A percentile compares a stretch with the other conserved stretches of the same genome.
Conservation (phyloP, 2,113 vertebrate genomes). For the Pteropus alecto region DNA sequence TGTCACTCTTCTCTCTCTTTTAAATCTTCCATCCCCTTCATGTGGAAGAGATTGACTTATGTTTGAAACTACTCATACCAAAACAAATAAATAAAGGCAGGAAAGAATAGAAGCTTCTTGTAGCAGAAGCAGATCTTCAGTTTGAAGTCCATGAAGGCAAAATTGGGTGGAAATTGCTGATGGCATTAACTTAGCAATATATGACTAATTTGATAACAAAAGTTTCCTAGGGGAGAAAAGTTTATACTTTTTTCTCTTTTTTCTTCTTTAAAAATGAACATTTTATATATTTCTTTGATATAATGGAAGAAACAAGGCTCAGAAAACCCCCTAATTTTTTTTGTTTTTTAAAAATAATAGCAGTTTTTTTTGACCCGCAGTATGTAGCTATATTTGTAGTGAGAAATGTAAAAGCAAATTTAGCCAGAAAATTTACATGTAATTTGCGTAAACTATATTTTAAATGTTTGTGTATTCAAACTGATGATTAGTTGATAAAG, state of each 20-base stretch:
- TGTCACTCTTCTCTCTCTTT: too few species aligned
- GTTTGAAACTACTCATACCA: background rate
- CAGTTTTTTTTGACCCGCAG: background rate
- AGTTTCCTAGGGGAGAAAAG: background rate
- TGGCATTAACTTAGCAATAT: background rate
- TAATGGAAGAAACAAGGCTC: background rate
- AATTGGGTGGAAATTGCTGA: background rate
- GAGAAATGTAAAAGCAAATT: background rate
- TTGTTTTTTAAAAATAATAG: background rate
- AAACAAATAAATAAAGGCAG: background rate
- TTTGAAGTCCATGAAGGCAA: background rate
- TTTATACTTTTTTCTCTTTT: background rate
- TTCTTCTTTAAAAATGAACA: background rate
- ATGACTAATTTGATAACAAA: background rate
- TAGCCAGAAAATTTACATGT: background rate
- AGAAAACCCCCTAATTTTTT: background rate
- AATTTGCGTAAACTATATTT: background rate
- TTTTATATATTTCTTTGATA: background rate
- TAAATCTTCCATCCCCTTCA: too few species aligned
- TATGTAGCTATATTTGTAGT: background rate
- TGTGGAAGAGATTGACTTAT: background rate
- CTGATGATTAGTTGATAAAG: background rate
- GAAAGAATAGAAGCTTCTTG: background rate
- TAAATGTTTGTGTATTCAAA: background rate
- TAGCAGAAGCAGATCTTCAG: background rate